Evolutionary conservation across 2,888 invertebrate genomes (phyloP).

Genomic region (Keiferia lycopersicella): DNA sequence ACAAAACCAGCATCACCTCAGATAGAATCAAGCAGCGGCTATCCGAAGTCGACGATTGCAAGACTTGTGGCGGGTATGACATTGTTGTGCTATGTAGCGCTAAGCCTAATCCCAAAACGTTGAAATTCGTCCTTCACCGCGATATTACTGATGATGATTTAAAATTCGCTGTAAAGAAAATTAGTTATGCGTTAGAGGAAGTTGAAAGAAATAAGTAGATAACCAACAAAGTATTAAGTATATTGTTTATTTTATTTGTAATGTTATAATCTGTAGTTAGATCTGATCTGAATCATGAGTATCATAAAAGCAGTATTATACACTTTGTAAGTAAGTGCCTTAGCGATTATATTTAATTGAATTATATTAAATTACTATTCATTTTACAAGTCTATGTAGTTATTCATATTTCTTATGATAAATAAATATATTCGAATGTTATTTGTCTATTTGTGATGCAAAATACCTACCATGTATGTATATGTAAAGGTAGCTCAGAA

Average conservation of each 20-base stretch:
- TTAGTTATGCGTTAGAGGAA: slow-evolving; percentile 81
- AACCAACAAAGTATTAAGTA: not conserved
- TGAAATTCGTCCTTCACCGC: slow-evolving; percentile 84
- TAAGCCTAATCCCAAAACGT: slow-evolving; percentile 66
- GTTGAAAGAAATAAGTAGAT: slow-evolving; percentile 50
- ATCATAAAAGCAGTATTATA: not conserved
- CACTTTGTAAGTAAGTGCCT: not conserved
- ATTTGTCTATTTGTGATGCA: no score
- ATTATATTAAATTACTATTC: no score
- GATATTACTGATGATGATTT: slow-evolving; percentile 83
- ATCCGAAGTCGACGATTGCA: slow-evolving; percentile 38
- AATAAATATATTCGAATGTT: no score
- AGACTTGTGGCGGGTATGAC: slow-evolving; percentile 36
- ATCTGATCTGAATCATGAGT: not conserved
- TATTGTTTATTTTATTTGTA: no score
- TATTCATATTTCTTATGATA: no score
- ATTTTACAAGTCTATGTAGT: no score
- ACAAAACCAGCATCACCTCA: slow-evolving; percentile 72
- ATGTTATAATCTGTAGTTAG: not conserved
- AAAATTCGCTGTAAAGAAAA: slow-evolving; percentile 81
- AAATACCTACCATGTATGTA: no score
- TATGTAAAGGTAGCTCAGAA: no score
- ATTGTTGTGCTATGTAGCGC: slow-evolving; percentile 75
- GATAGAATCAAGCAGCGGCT: slow-evolving; percentile 42
- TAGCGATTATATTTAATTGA: no score